A percentile compares a stretch with the other conserved stretches of the same genome.
Evolutionary conservation across 1,140 invertebrate species (phyloP).

Genomic region (Macrobrachium nipponense): DNA sequence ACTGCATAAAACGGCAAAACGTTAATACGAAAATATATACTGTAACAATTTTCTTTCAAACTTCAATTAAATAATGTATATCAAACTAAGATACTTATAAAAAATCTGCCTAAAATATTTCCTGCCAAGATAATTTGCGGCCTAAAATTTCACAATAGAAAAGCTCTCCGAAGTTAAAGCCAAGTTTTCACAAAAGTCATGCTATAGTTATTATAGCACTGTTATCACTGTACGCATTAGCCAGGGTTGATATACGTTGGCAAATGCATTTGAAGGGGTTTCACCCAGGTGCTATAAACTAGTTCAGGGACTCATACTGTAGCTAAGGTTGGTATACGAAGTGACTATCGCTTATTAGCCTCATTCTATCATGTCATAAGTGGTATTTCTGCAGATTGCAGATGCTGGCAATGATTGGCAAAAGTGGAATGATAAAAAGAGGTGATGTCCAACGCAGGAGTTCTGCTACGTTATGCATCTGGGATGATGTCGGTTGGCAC

Average conservation of each 20-base stretch:
- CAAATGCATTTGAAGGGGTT: background rate
- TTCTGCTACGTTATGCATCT: conserved; percentile 34
- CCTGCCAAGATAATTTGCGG: background rate
- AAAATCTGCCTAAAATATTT: no score
- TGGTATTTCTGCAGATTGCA: background rate
- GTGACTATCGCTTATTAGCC: no score
- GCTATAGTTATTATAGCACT: conserved; percentile 37
- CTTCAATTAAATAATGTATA: no score
- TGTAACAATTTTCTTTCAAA: no score
- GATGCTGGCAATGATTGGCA: conserved; percentile 36
- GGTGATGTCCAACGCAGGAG: background rate
- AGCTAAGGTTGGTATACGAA: no score
- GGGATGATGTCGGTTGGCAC: conserved; percentile 77
- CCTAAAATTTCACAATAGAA: conserved; percentile 7
- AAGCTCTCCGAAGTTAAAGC: conserved; percentile 13
- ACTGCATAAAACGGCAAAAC: no score
- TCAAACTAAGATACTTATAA: no score
- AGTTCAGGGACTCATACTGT: no score
- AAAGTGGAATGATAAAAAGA: conserved; percentile 34
- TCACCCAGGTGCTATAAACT: no score
- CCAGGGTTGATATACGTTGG: background rate
- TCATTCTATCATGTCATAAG: background rate
- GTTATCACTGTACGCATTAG: conserved; percentile 25
- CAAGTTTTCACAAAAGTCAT: background rate
- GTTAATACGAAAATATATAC: no score